Conservation (phyloP, 2,888 invertebrate genomes). For the Celastrina argiolus region DNA sequence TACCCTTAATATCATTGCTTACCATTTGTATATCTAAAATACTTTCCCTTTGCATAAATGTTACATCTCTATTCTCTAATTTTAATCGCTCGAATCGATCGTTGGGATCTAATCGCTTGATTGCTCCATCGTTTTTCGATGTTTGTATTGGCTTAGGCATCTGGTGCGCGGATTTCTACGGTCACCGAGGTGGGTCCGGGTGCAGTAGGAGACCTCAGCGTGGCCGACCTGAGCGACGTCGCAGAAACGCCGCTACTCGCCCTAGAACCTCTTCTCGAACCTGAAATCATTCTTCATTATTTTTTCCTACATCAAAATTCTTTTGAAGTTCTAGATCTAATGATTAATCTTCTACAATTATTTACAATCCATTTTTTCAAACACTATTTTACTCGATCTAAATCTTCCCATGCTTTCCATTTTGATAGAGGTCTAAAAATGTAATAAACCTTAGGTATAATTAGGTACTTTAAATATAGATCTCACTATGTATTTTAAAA, state of each 20-base stretch:
- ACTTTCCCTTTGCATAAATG: constrained; percentile 21
- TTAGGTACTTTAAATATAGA: no score
- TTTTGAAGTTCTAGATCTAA: not conserved
- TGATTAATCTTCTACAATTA: not conserved
- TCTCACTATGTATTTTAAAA: not conserved
- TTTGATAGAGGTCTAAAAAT: not conserved
- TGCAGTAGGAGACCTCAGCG: constrained; percentile 60
- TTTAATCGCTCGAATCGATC: no score
- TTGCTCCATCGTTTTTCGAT: not conserved
- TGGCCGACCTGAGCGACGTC: constrained; percentile 83
- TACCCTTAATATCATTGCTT: constrained; percentile 22
- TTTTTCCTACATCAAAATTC: not conserved
- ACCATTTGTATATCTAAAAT: constrained; percentile 20
- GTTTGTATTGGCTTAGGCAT: constrained; percentile 32
- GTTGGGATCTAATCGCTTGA: not conserved
- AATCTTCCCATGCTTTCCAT: not conserved
- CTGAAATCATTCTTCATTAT: constrained; percentile 42
- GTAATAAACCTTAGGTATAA: not conserved
- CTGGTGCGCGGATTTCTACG: constrained; percentile 85
- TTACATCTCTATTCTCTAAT: constrained; percentile 7
- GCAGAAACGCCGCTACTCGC: constrained; percentile 88
- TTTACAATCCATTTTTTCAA: not conserved
- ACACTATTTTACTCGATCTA: not conserved
- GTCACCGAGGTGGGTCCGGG: constrained; percentile 79
- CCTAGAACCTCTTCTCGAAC: constrained; percentile 84